Conservation (phyloP, 2,113 vertebrate genomes). For the Marmota monax region DNA sequence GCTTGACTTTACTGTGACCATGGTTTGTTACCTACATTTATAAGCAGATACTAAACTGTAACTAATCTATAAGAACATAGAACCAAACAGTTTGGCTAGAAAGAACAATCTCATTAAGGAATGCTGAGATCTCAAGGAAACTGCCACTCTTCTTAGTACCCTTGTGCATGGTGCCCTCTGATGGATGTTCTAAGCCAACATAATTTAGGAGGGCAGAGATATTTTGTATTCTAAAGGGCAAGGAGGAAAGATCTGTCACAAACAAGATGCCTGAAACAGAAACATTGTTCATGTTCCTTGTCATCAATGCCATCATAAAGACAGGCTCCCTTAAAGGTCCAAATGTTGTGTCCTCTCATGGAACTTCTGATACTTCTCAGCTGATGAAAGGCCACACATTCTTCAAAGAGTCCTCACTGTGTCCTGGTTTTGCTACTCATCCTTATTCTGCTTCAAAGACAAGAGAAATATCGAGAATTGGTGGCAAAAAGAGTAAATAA, state of each 20-base stretch:
- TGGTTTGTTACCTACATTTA: not conserved
- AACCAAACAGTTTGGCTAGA: not conserved
- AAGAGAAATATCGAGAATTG: not conserved
- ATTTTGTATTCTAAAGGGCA: not conserved
- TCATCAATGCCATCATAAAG: not conserved
- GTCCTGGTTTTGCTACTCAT: not conserved
- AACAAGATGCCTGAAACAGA: not conserved
- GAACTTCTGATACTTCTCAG: not conserved
- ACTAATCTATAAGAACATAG: not conserved
- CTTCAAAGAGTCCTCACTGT: not conserved
- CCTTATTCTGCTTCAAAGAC: not conserved
- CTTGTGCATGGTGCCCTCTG: slow-evolving; percentile 26
- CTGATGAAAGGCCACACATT: not conserved
- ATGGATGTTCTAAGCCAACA: slow-evolving; percentile 11
- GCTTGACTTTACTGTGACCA: not conserved
- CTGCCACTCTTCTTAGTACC: not conserved
- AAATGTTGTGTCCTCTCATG: not conserved
- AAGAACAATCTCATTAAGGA: slow-evolving; percentile 10
- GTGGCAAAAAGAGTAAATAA: not conserved
- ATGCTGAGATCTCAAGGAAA: slow-evolving; percentile 42
- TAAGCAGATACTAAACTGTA: slow-evolving; percentile 7
- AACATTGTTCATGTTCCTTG: not conserved
- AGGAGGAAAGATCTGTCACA: not conserved
- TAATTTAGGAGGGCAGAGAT: not conserved
- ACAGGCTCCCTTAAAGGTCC: not conserved